These are phyloP conservation scores for Anaspis maculata DNA, from an alignment of 2,888 invertebrate species.

Conservation along the genomic window DNA sequence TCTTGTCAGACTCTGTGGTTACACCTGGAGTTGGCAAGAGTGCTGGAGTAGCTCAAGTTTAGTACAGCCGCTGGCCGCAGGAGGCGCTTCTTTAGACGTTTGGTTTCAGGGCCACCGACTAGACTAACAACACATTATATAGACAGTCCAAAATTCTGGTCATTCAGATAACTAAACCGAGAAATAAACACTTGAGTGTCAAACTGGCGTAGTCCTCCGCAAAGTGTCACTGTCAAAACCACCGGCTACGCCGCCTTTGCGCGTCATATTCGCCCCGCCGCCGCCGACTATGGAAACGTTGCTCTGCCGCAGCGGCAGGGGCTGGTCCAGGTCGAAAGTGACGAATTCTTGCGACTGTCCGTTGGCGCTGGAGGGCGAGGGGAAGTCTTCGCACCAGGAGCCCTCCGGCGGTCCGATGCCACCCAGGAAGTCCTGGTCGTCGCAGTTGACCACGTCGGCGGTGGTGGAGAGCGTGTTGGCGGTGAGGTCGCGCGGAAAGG, in stretches of 20 bases:
- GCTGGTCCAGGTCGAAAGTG: constrained; percentile 58
- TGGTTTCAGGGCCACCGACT: too few species aligned
- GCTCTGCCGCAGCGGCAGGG: constrained; percentile 40
- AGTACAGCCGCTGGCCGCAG: too few species aligned
- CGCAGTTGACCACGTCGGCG: constrained; percentile 47
- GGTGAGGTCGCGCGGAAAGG: constrained; percentile 51
- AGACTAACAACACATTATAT: not conserved
- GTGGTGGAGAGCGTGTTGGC: constrained; percentile 62
- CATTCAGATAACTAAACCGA: constrained; percentile 8
- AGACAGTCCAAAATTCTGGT: constrained; percentile 2
- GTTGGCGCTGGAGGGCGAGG: too few species aligned
- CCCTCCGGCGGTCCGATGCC: too few species aligned
- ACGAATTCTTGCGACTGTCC: constrained; percentile 56
- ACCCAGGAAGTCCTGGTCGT: constrained; percentile 47
- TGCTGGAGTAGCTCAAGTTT: too few species aligned
- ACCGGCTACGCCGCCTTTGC: constrained; percentile 34
- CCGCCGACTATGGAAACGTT: too few species aligned
- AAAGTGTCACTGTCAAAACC: constrained; percentile 46
- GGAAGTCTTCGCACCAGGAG: too few species aligned
- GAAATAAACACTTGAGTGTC: constrained; percentile 15
- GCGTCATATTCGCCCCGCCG: too few species aligned
- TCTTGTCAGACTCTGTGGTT: too few species aligned
- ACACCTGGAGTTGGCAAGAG: too few species aligned
- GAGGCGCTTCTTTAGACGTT: too few species aligned
- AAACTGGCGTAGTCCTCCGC: constrained; percentile 53